Evolutionary conservation across 2,888 invertebrate species (phyloP).

Genomic region (Glomeris marginata): DNA sequence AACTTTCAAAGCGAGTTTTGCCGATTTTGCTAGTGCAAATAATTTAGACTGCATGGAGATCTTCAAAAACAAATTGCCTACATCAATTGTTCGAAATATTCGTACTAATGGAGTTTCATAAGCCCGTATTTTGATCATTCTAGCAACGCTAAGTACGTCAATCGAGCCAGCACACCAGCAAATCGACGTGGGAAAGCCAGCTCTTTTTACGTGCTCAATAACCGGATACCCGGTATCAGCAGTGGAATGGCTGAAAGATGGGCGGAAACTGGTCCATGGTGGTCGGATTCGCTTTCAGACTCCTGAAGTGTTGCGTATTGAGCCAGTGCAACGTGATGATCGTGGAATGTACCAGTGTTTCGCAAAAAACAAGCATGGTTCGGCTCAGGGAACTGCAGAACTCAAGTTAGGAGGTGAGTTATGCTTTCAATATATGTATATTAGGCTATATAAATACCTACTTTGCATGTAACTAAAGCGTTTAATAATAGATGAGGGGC

Average conservation of each 20-base stretch:
- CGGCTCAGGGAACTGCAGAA: slow-evolving; percentile 70
- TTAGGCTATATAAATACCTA: too few species aligned
- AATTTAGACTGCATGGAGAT: too few species aligned
- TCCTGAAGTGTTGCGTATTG: slow-evolving; percentile 21
- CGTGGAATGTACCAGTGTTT: slow-evolving; percentile 31
- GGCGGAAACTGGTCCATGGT: slow-evolving; percentile 46
- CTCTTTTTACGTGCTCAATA: slow-evolving; percentile 27
- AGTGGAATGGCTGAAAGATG: slow-evolving; percentile 84
- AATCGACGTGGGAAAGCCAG: slow-evolving; percentile 26
- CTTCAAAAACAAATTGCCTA: too few species aligned
- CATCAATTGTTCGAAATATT: too few species aligned
- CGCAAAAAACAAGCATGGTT: slow-evolving; percentile 66
- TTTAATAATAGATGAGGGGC: too few species aligned
- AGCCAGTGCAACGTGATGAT: slow-evolving; percentile 24
- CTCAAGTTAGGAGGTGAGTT: slow-evolving; percentile 60
- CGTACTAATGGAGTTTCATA: too few species aligned
- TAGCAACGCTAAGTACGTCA: slow-evolving; percentile 12
- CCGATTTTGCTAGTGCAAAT: too few species aligned
- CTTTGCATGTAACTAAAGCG: too few species aligned
- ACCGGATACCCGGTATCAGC: slow-evolving; percentile 62
- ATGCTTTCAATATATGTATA: too few species aligned
- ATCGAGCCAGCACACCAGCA: slow-evolving; percentile 11
- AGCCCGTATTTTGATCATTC: neutral
- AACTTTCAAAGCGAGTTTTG: too few species aligned
- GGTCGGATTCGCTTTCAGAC: slow-evolving; percentile 8